Base-by-base conservation (phyloP, 1,140 invertebrate species). In the Sminthurides bifidus region DNA sequence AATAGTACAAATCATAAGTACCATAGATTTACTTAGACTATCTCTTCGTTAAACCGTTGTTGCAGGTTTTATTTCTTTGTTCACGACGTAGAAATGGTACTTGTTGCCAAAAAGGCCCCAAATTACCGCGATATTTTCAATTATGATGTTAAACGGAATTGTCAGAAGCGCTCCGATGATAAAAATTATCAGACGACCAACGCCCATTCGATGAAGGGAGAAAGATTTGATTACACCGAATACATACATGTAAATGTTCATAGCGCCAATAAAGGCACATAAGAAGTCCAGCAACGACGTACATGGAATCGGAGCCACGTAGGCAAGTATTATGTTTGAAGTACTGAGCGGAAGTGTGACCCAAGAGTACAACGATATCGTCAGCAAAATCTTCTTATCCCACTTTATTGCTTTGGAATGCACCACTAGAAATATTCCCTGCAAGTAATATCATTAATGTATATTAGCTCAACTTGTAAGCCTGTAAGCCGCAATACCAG, bases 171-270 rank as follows among this genome's bases (percentile, higher is more conserved):
- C 86, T 23, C 87, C 87, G 50, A 82, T 73, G 38, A 93, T 79
- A 68, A 87, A 89, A 10, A 92, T 70, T 29, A 83, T 65, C 69
- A 91, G 92, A 68, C 82, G 81, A 4, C 82, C 63, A 44, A 85
- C 66, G 5, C 92, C 91, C 66, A 90, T 84, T 63, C 90, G 79
- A 66, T 88, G 83, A 0, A 93, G 72, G 10, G 85, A 87, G 68
- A 96, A 95, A 29, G 92, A 95, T 69, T 94, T 94, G 26, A 94
- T 79, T 0, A 94, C 90, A 58, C 92, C 92, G 73, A 95, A 94
- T 38, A 95, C 79, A 68, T 93, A 96, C 83, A 96, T 92, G 70
- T 94, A 96, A 65, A 94, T 83, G 70, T 91, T 92, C 3, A 92
- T 85, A 3, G 72, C 90, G 46, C 83, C 88, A 59, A 90, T 86